Evolutionary conservation across 2,888 invertebrate species (phyloP).

Genomic region (Falcaria lacertinaria): DNA sequence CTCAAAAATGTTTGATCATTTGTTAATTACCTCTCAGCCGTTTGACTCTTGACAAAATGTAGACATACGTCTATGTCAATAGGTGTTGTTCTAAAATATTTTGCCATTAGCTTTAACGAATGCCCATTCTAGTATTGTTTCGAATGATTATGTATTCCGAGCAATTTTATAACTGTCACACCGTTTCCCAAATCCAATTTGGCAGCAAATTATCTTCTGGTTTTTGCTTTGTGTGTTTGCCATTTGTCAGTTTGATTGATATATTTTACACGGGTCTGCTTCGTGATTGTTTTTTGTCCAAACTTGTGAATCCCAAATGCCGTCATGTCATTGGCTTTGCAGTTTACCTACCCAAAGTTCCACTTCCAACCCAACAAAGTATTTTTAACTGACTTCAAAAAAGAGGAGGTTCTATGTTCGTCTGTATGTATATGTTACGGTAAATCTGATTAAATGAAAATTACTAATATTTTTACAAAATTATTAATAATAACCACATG

Average conservation of each 20-base stretch:
- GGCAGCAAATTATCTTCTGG: conserved; percentile 12
- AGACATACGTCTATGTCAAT: neutral
- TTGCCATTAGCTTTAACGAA: neutral
- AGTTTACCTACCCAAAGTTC: neutral
- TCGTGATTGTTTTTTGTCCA: conserved; percentile 15
- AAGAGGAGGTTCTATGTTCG: too few species aligned
- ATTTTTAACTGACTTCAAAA: too few species aligned
- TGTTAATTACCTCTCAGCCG: neutral
- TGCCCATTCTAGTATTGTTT: neutral
- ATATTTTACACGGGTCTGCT: conserved; percentile 1
- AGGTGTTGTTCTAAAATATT: neutral
- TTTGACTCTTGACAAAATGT: neutral
- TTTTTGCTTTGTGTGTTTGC: conserved; percentile 14
- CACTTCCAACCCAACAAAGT: too few species aligned
- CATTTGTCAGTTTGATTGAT: conserved; percentile 18
- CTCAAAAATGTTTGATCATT: neutral
- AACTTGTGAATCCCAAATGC: conserved; percentile 12
- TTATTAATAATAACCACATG: too few species aligned
- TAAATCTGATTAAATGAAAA: too few species aligned
- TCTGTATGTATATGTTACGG: too few species aligned
- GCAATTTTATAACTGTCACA: conserved; percentile 4
- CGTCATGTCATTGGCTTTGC: neutral
- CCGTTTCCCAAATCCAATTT: conserved; percentile 12
- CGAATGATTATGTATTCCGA: neutral
- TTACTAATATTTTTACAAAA: too few species aligned